A percentile compares a stretch with the other conserved stretches of the same genome.
Evolutionary conservation across 2,888 invertebrate genomes (phyloP).

Genomic region (Hemithea aestivaria): DNA sequence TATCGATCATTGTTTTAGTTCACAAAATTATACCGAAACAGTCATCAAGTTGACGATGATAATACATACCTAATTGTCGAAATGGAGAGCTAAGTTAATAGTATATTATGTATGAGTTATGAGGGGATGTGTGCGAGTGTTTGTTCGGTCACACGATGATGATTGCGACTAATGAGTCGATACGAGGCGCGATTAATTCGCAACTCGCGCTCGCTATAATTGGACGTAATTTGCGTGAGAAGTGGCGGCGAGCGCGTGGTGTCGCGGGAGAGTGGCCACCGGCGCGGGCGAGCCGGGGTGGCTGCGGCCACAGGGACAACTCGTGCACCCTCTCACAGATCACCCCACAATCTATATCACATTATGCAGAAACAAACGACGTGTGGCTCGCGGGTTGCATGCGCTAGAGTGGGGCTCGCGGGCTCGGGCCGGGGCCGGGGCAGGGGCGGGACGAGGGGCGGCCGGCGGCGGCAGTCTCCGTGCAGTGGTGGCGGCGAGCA

Average conservation of each 20-base stretch:
- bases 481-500: conserved; percentile 52
- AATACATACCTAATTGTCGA: no score
- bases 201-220: conserved; percentile 26
- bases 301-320: no score
- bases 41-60: no score
- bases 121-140: background rate
- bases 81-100: no score
- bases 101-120: no score
- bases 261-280: conserved; percentile 4
- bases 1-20: no score
- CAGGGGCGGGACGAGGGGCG: conserved; percentile 30
- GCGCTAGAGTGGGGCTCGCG: conserved; percentile 27
- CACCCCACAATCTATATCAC: no score
- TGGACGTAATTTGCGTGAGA: conserved; percentile 41
- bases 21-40: no score
- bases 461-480: conserved; percentile 48
- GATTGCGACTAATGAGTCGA: conserved; percentile 20
- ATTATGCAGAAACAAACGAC: no score
- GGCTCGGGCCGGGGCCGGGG: conserved; percentile 25
- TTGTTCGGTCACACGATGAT: conserved; percentile 23
- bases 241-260: conserved; percentile 11
- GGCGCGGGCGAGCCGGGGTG: conserved; percentile 5
- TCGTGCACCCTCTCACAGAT: no score
- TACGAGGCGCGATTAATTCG: conserved; percentile 27
- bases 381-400: no score